Conservation (phyloP, 2,113 vertebrate species). For the Callocephalon fimbriatum region DNA sequence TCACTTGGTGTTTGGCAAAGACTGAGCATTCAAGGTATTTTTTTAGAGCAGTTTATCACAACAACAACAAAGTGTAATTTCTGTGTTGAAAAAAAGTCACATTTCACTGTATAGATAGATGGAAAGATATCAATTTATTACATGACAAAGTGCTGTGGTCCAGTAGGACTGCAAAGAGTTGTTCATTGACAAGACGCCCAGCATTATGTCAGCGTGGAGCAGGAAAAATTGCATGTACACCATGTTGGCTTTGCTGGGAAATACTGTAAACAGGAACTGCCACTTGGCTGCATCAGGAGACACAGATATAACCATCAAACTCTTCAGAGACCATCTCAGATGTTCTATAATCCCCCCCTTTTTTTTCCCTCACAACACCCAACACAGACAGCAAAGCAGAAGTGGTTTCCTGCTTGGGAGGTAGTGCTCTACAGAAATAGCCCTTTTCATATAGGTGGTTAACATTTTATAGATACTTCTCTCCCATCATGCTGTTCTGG, state of each 20-base stretch:
- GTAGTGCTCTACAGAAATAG: neutral
- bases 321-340: neutral
- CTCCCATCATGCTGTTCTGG: neutral
- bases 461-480: neutral
- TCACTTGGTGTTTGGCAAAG: neutral
- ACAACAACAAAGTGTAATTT: neutral
- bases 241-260: neutral
- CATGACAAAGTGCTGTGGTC: neutral
- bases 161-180: neutral
- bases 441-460: neutral
- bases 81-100: neutral
- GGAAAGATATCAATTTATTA: neutral
- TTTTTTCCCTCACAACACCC: neutral
- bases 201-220: neutral
- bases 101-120: neutral
- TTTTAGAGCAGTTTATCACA: neutral
- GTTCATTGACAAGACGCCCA: neutral
- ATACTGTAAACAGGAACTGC: neutral
- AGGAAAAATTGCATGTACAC: neutral
- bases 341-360: neutral
- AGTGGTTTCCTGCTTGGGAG: neutral
- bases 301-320: neutral
- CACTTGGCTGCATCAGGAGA: neutral
- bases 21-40: neutral
- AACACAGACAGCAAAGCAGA: neutral